phyloP scores from a whole-genome alignment of 2,888 invertebrate genomes.

The Synanthedon tipuliformis region DNA sequence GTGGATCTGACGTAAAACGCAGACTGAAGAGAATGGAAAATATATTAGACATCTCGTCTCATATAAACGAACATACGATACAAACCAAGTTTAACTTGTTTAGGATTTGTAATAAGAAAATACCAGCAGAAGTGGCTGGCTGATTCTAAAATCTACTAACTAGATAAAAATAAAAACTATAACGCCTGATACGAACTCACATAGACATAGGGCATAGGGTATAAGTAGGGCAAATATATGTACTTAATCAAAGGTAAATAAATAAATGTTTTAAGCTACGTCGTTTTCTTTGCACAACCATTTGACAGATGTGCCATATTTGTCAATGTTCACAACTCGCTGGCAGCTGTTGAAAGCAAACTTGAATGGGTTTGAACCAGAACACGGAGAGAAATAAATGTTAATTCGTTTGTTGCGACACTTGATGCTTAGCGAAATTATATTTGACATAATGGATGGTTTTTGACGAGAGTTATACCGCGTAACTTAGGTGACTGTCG shows the following conservation, averaged over 20 bases:
- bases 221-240: no score
- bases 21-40: slow-evolving; percentile 22
- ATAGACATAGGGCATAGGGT: no score
- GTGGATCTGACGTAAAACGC: slow-evolving; percentile 37
- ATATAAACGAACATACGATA: no score
- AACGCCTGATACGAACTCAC: no score
- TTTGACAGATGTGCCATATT: slow-evolving; percentile 52
- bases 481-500: no score
- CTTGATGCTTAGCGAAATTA: slow-evolving; percentile 1
- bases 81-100: no score
- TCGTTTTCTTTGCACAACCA: slow-evolving; percentile 8
- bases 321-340: slow-evolving; percentile 36
- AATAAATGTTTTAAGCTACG: neutral
- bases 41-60: slow-evolving; percentile 2
- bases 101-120: no score
- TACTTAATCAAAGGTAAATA: neutral
- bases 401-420: slow-evolving; percentile 26
- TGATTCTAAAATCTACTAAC: no score
- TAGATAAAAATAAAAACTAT: no score
- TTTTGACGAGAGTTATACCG: neutral
- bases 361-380: slow-evolving; percentile 28
- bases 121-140: no score
- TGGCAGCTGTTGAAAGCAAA: slow-evolving; percentile 36
- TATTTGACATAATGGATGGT: neutral
- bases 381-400: slow-evolving; percentile 35